phyloP scores from a whole-genome alignment of 2,888 invertebrate species.

The Cryptus viduatorius region DNA sequence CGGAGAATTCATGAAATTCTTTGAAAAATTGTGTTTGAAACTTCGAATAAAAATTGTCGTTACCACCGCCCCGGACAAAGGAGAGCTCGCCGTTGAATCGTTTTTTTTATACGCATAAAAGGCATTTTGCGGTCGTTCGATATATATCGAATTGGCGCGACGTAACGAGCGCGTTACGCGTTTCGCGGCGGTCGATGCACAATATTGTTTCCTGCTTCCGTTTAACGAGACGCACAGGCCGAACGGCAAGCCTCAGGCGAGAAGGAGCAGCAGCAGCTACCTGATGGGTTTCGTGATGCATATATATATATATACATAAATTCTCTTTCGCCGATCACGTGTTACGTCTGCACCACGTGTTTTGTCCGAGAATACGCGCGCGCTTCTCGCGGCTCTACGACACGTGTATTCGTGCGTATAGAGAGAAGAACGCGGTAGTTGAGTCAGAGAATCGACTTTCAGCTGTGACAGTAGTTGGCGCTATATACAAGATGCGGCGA shows the following conservation, averaged over 20 bases:
- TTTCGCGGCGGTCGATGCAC: constrained; percentile 17
- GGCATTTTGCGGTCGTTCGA: neutral
- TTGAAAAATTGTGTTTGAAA: too few relatives aligned
- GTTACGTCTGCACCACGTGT: constrained; percentile 50
- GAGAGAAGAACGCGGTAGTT: constrained; percentile 1
- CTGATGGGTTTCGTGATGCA: constrained; percentile 32
- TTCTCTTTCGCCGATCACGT: constrained; percentile 27
- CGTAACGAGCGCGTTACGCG: constrained; percentile 48
- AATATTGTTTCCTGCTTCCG: constrained; percentile 52
- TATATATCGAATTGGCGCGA: neutral
- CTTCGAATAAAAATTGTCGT: too few relatives aligned
- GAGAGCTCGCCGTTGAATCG: too few relatives aligned
- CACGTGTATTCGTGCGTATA: constrained; percentile 40
- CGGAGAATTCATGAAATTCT: too few relatives aligned
- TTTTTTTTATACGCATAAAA: too few relatives aligned
- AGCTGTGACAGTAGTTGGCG: constrained; percentile 2
- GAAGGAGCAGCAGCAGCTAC: constrained; percentile 16
- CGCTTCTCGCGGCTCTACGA: neutral
- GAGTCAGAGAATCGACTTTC: constrained; percentile 1
- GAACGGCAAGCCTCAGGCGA: constrained; percentile 23
- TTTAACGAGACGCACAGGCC: constrained; percentile 22
- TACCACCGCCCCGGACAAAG: too few relatives aligned
- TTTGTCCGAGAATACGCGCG: constrained; percentile 5
- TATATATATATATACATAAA: constrained; percentile 16
- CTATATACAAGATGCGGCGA: neutral